A percentile compares a stretch with the other conserved stretches of the same genome.
Conservation (phyloP, 1,140 invertebrate species). For the Ctenoplectra terminalis region DNA sequence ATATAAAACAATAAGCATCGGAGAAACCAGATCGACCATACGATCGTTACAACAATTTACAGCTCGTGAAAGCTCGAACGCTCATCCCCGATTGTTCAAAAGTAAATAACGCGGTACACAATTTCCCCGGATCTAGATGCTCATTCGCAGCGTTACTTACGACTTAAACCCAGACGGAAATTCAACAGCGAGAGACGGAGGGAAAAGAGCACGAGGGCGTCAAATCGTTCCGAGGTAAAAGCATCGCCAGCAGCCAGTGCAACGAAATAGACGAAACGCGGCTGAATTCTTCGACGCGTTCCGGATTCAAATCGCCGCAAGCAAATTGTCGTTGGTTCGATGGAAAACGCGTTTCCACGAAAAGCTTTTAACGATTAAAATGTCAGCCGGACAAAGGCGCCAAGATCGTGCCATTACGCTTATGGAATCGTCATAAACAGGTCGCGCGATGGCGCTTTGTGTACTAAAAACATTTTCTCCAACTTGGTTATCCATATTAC, state of each 20-base stretch:
- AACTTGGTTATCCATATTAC: too few species aligned
- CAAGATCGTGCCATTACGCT: background rate
- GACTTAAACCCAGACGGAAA: background rate
- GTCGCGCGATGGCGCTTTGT: background rate
- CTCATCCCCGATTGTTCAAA: background rate
- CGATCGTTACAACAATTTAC: background rate
- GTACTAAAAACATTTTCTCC: background rate
- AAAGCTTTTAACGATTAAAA: slow-evolving; percentile 61
- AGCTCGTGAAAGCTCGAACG: background rate
- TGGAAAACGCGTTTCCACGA: slow-evolving; percentile 47
- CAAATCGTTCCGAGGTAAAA: slow-evolving; percentile 53
- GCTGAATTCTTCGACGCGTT: slow-evolving; percentile 26
- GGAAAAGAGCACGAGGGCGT: background rate
- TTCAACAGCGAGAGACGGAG: background rate
- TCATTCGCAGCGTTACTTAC: slow-evolving; percentile 9
- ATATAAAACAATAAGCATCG: too few species aligned
- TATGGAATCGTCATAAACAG: background rate
- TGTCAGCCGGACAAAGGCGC: background rate
- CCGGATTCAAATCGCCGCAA: slow-evolving; percentile 44
- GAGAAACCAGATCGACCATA: background rate
- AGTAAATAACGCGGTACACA: background rate
- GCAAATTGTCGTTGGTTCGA: slow-evolving; percentile 52
- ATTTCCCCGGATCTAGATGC: background rate
- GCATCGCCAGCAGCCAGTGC: slow-evolving; percentile 24
- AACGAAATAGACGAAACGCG: slow-evolving; percentile 30